Base-by-base conservation (phyloP, 2,113 vertebrate species). In the Aldabrachelys gigantea region DNA sequence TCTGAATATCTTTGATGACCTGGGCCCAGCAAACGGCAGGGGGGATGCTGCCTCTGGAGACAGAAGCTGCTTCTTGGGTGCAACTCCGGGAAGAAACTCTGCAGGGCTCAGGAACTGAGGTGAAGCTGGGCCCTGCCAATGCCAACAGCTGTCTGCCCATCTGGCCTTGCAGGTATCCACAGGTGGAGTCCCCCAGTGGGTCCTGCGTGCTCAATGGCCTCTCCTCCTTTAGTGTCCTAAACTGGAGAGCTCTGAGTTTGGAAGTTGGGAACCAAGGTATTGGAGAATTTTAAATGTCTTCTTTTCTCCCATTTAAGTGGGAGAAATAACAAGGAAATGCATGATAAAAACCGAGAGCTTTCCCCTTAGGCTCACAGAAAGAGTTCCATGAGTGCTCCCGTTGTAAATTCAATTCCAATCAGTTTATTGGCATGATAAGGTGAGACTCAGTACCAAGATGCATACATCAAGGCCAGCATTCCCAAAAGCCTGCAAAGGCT, bases 351-450 rank as follows among this genome's bases (percentile, higher is more conserved):
- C 95, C 94, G 82, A 84, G 89, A 89, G 75, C 90, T 88, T 82
- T 95, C 89, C 59, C 80, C 2, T 24, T 79, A 17, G 50, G 92
- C 56, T 94, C 82, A 47, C 16, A 22, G 87, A 82, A 80, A 90
- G 94, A 94, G 91, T 89, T 82, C 90, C 89, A 52, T 0, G 2
- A 90, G 82, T 56, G 84, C 79, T 96, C 90, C 44, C 88, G 85
- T 90, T 95, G 93, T 93, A 95, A 95, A 94, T 84, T 90, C 96
- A 92, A 91, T 96, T 96, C 92, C 89, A 91, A 94, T 95, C 95
- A 96, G 62, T 3, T 54, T 82, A 92, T 94, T 91, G 95, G 92
- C 94, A 95, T 88, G 92, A 93, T 96, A 90, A 93, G 65, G 91
- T 89, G 80, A 89, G 47, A 81, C 94, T 52, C 5, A 0, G 80